Conservation (phyloP, 2,888 invertebrate genomes). For the Catonia carolina region DNA sequence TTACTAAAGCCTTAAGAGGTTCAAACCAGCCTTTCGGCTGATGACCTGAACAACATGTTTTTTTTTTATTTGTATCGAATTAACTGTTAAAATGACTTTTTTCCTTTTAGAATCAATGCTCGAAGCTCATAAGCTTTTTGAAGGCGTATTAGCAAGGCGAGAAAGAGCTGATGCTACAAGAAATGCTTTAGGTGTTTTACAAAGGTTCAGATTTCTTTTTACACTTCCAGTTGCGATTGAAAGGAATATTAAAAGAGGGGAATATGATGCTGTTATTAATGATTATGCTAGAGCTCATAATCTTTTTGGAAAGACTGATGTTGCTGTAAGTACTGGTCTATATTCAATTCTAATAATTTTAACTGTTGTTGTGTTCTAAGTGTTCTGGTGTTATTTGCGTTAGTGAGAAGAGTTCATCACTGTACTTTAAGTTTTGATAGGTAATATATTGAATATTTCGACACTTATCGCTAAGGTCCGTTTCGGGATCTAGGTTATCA, state of each 20-base stretch:
- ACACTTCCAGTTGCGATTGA: conserved; percentile 93
- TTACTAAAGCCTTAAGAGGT: too few relatives aligned
- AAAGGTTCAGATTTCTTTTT: conserved; percentile 91
- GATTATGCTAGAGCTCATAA: conserved; percentile 96
- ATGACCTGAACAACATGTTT: too few relatives aligned
- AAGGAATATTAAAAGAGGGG: conserved; percentile 85
- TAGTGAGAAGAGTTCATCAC: too few relatives aligned
- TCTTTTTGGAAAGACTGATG: conserved; percentile 88
- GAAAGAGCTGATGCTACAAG: conserved; percentile 95
- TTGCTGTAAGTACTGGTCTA: conserved; percentile 52
- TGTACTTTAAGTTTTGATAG: too few relatives aligned
- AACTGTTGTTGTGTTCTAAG: too few relatives aligned
- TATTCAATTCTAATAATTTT: too few relatives aligned
- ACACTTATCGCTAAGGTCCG: too few relatives aligned
- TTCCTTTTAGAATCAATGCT: conserved; percentile 67
- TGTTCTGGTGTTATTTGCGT: too few relatives aligned
- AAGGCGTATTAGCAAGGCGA: conserved; percentile 83
- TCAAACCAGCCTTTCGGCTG: too few relatives aligned
- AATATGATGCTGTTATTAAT: conserved; percentile 95
- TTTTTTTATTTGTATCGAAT: conserved; percentile 8
- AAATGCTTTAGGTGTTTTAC: conserved; percentile 86
- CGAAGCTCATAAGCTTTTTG: conserved; percentile 87
- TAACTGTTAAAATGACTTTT: conserved; percentile 29
- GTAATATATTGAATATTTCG: too few relatives aligned
- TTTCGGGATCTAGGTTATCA: too few relatives aligned